Evolutionary conservation across 2,113 vertebrate species (phyloP), one percentile per base, ranked within the genome.

Genomic region (Grantiella picta): DNA sequence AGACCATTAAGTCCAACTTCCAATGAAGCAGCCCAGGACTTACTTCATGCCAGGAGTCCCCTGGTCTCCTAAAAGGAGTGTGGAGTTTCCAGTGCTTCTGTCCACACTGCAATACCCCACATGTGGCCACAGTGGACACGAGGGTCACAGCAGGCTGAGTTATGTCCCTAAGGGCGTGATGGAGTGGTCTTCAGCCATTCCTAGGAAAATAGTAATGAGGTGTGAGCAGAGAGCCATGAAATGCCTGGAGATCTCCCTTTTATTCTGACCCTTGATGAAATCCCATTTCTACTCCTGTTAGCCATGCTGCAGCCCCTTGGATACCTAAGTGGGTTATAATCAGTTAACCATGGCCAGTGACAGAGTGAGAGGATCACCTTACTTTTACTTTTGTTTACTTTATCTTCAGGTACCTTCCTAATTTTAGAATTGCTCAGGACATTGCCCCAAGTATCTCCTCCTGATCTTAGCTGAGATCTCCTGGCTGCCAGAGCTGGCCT

Each of bases 11-110:
- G 18, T 27, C 25, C 31, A 63, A 35, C 54, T 17, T 56, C 20
- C 31, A 56, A 1, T 63, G 28, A 73, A 78, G 28, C 23, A 53
- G 35, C 10, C 18, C 27, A 56, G 42, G 44, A 9, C 29, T 69
- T 29, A 25, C 31, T 49, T 25, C 24, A 13, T 31, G 14, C 8
- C 53, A 59, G 20, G 15, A 4, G 5, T 50, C 27, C 20, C 29
- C 38, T 35, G 20, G 4, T 44, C 6, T 85, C 15, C 17, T 40
- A 40, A 49, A 2, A 28, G 0, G 3, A 85, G 1, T 1, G 3
- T 42, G n/a, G 20, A 50, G 29, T 2, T 53, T 73, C 36, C 3
- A 1, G 15, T 38, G 31, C 20, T 76, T 31, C 33, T 71, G 3
- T 47, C 17, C 77, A 64, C 9, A 5, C 20, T 33, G 68, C 9